Base-by-base conservation (phyloP, 1,140 invertebrate genomes). In the Aphelenchoides fujianensis region DNA sequence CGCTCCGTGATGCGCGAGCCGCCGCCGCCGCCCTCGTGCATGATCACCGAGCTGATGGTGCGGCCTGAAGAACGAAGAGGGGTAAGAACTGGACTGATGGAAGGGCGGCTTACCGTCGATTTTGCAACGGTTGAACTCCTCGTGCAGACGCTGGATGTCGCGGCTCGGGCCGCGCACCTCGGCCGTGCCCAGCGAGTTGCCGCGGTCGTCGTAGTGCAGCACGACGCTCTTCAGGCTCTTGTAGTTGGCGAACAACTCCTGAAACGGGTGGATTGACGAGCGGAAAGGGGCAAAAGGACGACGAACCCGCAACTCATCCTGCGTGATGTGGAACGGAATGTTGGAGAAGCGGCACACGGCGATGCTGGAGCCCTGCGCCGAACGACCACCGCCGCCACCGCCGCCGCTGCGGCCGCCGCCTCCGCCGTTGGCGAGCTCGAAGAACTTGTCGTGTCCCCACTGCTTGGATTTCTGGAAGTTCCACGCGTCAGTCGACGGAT, bases 301-400 rank as follows among this genome's bases (percentile, higher is more conserved):
- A 32, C 12, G 30, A 66, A 32, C 63, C 28, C 16, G 19, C n/a
- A 66, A 37, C 16, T 66, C 63, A 35, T 66, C 27, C 53, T 66
- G 63, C 31, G 63, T 34, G 32, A 66, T 37, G 28, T 66, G 37
- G 63, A 36, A 66, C 16, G 63, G 63, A 31, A 66, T 30, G 63
- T 66, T 66, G 63, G 27, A 12, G 36, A 66, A 31, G 30, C 63
- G 31, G 32, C 27, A 30, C 12, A 66, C 32, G 19, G 63, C 27
- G 28, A 41, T 66, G 28, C 57, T 34, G n/a, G 1, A 19, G 3
- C n/a, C 57, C n/a, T 16, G 27, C 2, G 57, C n/a, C 2, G n/a
- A n/a, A 1, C n/a, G 28, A 30, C 57, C 16, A 2, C 27, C 27
- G n/a, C 57, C 57, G 16, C n/a, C n/a, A 19, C 41, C 41, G 55